Conservation (phyloP, 2,113 vertebrate genomes). For the Plecotus auritus region DNA sequence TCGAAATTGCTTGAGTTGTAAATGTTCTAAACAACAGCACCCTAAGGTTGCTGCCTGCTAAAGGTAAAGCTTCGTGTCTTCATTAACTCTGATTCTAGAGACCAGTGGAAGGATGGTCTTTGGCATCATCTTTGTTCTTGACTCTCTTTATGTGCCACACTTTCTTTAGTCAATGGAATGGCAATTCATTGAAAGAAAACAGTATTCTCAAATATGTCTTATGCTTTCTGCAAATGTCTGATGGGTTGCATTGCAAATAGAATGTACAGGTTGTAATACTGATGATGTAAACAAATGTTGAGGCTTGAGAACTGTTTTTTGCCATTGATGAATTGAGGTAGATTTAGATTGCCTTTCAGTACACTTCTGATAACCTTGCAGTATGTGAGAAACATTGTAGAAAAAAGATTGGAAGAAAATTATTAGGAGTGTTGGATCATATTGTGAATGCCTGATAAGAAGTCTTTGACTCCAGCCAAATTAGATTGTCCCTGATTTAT, state of each 20-base stretch:
- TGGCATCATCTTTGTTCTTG: background rate
- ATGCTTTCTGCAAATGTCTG: background rate
- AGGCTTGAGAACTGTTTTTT: background rate
- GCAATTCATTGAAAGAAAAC: background rate
- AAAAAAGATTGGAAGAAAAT: background rate
- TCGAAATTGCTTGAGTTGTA: background rate
- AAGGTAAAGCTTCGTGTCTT: background rate
- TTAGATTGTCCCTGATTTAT: background rate
- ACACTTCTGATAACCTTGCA: background rate
- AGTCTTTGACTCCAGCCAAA: background rate
- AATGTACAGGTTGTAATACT: background rate
- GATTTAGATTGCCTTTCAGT: background rate
- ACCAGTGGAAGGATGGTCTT: background rate
- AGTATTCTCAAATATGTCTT: fast-evolving
- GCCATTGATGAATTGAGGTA: background rate
- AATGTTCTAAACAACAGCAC: background rate
- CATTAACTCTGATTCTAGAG: background rate
- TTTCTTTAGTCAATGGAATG: background rate
- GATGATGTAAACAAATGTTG: background rate
- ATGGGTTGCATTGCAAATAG: background rate
- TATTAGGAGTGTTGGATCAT: background rate
- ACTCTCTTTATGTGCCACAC: background rate
- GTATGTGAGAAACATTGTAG: background rate
- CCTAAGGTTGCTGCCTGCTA: background rate
- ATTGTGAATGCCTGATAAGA: background rate